Evolutionary conservation across 2,797 vertebrate species (phyloP), one percentile per base, ranked within the genome.

Genomic region (Lepus oiostolus): DNA sequence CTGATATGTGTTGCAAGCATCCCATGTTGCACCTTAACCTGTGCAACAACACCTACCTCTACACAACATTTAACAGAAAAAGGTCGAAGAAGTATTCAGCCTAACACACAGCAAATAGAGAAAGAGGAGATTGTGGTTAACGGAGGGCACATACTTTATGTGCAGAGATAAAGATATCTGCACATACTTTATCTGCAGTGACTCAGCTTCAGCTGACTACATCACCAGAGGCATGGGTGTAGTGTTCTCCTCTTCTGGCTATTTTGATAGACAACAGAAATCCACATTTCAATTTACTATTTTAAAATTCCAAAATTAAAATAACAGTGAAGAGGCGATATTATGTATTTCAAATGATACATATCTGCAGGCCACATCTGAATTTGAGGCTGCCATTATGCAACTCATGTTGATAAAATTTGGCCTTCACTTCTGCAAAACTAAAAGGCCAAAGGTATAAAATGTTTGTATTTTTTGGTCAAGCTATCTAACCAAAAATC

Each of bases 361-460:
- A 58, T 14, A 6, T 84, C 21, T 71, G 6, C 12, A 52, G 60
- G 32, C 71, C 16, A 65, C 32, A 75, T 52, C 26, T 71, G n/a
- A 76, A 38, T 19, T 22, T 35, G 1, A 92, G 65, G 35, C 28
- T 79, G 21, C 71, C 32, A 22, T 80, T n/a, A 75, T 84, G 63
- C n/a, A 82, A 54, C 24, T 22, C 65, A 14, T 58, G 1, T 91
- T 68, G 58, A 93, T 91, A 91, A 71, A 47, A 83, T 74, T 90
- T 81, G 47, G 30, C 26, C 24, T 72, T 93, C 42, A 62, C 22
- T 54, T 93, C 93, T 86, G 75, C n/a, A 94, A 94, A 95, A 62
- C 26, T 35, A 79, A 63, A n/a, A 87, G 65, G 22, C 19, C 2
- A 54, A 65, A 65, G 5, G 32, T 9, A 47, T 47, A 47, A 47